Evolutionary conservation across 64 coral and sea anemone species (phyloP).

Genomic region (Astreopora myriophthalma): DNA sequence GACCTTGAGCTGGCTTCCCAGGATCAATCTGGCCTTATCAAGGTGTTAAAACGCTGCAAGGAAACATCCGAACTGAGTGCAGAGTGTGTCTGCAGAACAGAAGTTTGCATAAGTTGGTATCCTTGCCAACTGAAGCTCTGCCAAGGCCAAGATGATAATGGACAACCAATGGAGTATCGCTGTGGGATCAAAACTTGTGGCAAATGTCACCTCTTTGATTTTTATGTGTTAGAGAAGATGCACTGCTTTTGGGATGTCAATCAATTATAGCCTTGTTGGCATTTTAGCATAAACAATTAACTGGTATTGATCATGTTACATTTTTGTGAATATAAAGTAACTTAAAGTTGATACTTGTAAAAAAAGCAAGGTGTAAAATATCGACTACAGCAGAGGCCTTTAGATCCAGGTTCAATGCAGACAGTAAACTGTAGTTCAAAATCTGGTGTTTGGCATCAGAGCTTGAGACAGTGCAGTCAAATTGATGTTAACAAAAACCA

Average conservation of each 20-base stretch:
- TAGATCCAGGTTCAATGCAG: too few species aligned
- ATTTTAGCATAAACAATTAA: too few species aligned
- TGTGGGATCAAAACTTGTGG: slow-evolving; percentile 99
- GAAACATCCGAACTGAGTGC: slow-evolving; percentile 61
- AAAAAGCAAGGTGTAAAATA: too few species aligned
- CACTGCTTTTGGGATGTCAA: slow-evolving; percentile 91
- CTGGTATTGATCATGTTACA: too few species aligned
- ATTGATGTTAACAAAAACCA: too few species aligned
- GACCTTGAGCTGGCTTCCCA: slow-evolving; percentile 53
- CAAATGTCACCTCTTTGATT: slow-evolving; percentile 93
- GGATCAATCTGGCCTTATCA: slow-evolving; percentile 56
- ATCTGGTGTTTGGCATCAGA: too few species aligned
- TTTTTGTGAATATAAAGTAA: too few species aligned
- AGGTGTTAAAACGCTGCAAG: slow-evolving; percentile 60
- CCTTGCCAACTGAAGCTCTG: slow-evolving; percentile 95
- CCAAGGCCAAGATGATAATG: slow-evolving; percentile 72
- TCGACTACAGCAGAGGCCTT: too few species aligned
- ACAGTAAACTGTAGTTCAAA: too few species aligned
- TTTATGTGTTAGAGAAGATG: slow-evolving; percentile 68
- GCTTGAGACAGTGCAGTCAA: too few species aligned
- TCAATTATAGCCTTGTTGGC: not conserved
- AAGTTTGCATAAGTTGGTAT: slow-evolving; percentile 94
- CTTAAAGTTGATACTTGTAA: too few species aligned
- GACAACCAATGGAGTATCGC: slow-evolving; percentile 69
- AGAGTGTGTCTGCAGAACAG: slow-evolving; percentile 77